These are phyloP conservation scores for Dryobates pubescens DNA, from an alignment of 2,797 vertebrate genomes.

Conservation along the genomic window DNA sequence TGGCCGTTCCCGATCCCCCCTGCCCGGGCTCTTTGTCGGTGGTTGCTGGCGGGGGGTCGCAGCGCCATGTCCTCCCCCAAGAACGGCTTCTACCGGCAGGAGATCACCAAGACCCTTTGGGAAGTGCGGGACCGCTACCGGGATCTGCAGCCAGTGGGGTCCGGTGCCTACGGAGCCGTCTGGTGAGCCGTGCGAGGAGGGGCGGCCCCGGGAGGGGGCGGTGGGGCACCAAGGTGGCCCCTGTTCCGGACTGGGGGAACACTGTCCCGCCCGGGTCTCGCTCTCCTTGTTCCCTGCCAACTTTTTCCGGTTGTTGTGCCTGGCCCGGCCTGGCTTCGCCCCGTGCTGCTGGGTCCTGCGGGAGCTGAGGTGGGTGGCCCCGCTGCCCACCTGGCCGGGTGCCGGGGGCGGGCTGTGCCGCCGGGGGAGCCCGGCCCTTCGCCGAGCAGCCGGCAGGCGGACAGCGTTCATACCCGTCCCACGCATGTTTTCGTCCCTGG, in stretches of 20 bases:
- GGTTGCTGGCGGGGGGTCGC: background rate
- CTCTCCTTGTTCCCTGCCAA: background rate
- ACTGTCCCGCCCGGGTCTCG: background rate
- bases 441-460: background rate
- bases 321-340: background rate
- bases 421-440: background rate
- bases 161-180: slow-evolving; percentile 93
- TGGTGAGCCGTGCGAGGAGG: slow-evolving; percentile 82
- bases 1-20: background rate
- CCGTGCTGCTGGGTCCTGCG: background rate
- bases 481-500: background rate
- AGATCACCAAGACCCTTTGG: slow-evolving; percentile 91
- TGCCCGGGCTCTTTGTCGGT: background rate
- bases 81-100: slow-evolving; percentile 89
- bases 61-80: slow-evolving; percentile 83
- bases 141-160: slow-evolving; percentile 91
- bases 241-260: background rate
- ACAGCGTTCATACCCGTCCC: fast-evolving
- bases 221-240: background rate
- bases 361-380: background rate
- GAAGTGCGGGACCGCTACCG: slow-evolving; percentile 91
- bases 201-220: background rate
- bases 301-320: background rate
- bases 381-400: background rate
- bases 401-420: no score